Conservation (phyloP, 2,797 vertebrate species). For the Poeciliopsis infans region DNA sequence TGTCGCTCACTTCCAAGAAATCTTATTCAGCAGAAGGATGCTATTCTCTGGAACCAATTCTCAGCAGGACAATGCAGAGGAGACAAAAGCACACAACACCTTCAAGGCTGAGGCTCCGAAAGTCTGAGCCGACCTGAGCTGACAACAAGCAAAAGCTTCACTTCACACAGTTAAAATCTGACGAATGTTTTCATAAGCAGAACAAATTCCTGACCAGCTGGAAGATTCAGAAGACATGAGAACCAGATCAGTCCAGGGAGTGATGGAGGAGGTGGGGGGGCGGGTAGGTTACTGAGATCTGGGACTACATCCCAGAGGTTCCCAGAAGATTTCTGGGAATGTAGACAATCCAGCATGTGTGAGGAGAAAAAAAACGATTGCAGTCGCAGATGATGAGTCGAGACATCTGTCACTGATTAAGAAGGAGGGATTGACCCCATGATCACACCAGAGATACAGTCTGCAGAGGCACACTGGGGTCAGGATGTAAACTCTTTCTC, state of each 20-base stretch:
- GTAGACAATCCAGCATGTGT: conserved; percentile 40
- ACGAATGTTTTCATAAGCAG: conserved; percentile 49
- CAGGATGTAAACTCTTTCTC: conserved; percentile 53
- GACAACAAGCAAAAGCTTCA: conserved; percentile 35
- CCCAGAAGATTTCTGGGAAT: conserved; percentile 64
- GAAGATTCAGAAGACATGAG: conserved; percentile 29
- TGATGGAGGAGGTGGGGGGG: conserved; percentile 29
- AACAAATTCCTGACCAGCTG: conserved; percentile 47
- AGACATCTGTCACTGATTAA: conserved; percentile 71
- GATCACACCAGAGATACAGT: conserved; percentile 40
- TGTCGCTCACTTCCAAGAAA: conserved; percentile 60
- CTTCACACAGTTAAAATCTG: conserved; percentile 34
- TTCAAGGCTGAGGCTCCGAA: conserved; percentile 43
- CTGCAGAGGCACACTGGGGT: conserved; percentile 29
- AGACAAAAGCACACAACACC: conserved; percentile 60
- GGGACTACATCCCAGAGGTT: conserved; percentile 69
- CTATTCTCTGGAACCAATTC: conserved; percentile 71
- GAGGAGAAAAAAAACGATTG: conserved; percentile 18
- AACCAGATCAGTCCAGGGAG: conserved; percentile 42
- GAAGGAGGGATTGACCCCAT: conserved; percentile 49
- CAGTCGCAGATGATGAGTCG: conserved; percentile 20
- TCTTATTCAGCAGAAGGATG: conserved; percentile 68
- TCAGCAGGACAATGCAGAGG: conserved; percentile 55
- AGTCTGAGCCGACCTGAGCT: conserved; percentile 18
- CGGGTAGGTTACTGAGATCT: conserved; percentile 56